These are phyloP conservation scores for Dolomedes plantarius DNA, from an alignment of 2,888 invertebrate species.

Conservation along the genomic window DNA sequence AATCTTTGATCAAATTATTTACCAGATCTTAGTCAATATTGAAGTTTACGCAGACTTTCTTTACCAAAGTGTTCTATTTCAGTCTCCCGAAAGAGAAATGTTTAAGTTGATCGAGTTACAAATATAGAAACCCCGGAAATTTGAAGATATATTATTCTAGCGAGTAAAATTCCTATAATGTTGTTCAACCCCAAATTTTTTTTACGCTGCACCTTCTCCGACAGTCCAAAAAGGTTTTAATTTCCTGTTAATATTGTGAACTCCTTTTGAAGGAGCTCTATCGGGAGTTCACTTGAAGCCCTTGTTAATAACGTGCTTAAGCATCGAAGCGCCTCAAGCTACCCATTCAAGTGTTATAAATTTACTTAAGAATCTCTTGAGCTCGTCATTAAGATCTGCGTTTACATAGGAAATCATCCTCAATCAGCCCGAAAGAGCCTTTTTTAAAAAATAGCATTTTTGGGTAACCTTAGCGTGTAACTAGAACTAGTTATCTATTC, in stretches of 20 bases:
- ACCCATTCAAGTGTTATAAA: not conserved
- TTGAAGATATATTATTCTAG: not conserved
- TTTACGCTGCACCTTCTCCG: not conserved
- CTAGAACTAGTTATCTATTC: too few species aligned
- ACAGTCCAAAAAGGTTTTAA: not conserved
- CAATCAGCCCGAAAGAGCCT: too few species aligned
- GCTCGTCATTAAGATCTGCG: not conserved
- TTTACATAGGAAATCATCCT: not conserved
- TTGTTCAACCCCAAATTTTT: not conserved
- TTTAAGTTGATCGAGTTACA: not conserved
- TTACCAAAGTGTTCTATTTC: not conserved
- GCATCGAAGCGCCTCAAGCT: not conserved
- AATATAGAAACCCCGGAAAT: not conserved
- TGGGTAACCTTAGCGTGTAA: too few species aligned
- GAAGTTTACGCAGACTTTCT: not conserved
- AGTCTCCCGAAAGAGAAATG: not conserved
- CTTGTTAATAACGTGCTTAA: not conserved
- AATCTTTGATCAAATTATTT: too few species aligned
- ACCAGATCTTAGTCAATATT: not conserved
- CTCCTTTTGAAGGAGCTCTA: not conserved
- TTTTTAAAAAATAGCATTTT: too few species aligned
- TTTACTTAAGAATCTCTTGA: slow-evolving; percentile 12
- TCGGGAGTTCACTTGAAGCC: not conserved
- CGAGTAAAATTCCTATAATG: not conserved
- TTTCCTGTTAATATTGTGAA: not conserved